phyloP scores from a whole-genome alignment of 2,797 vertebrate genomes.

The Pipistrellus pygmaeus region DNA sequence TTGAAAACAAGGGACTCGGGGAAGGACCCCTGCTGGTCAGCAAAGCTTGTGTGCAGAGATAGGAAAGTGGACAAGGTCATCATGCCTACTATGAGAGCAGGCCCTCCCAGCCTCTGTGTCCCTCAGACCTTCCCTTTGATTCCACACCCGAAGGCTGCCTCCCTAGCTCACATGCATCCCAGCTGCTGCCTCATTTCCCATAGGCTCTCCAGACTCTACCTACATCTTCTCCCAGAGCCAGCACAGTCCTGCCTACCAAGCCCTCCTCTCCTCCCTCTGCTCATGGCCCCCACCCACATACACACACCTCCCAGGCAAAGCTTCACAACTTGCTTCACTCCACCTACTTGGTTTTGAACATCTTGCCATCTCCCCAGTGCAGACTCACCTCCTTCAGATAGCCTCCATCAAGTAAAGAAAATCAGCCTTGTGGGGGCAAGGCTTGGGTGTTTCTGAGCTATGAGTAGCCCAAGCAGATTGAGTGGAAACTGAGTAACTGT shows the following conservation, averaged over 20 bases:
- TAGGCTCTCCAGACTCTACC: neutral
- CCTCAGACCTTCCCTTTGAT: neutral
- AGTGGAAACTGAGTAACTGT: neutral
- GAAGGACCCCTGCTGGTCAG: neutral
- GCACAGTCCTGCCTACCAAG: neutral
- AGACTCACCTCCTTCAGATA: slow-evolving; percentile 23
- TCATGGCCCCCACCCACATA: neutral
- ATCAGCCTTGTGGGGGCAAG: neutral
- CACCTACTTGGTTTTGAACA: slow-evolving; percentile 54
- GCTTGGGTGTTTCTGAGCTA: neutral
- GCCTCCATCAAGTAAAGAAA: slow-evolving; percentile 45
- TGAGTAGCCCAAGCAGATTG: neutral
- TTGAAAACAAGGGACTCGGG: neutral
- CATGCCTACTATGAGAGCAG: fast-evolving
- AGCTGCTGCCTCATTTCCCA: neutral
- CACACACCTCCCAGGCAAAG: neutral
- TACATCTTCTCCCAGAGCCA: neutral
- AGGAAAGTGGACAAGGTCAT: neutral
- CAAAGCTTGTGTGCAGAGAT: neutral
- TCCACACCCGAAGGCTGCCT: neutral
- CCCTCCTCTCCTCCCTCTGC: neutral
- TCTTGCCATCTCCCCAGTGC: neutral
- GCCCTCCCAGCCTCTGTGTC: neutral
- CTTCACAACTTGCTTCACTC: slow-evolving; percentile 55
- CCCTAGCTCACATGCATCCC: neutral